Percentiles rank a stretch among this genome's conserved stretches.
These are phyloP conservation scores for Morinoia aosen DNA, from an alignment of 2,888 invertebrate genomes.

Conservation along the genomic window DNA sequence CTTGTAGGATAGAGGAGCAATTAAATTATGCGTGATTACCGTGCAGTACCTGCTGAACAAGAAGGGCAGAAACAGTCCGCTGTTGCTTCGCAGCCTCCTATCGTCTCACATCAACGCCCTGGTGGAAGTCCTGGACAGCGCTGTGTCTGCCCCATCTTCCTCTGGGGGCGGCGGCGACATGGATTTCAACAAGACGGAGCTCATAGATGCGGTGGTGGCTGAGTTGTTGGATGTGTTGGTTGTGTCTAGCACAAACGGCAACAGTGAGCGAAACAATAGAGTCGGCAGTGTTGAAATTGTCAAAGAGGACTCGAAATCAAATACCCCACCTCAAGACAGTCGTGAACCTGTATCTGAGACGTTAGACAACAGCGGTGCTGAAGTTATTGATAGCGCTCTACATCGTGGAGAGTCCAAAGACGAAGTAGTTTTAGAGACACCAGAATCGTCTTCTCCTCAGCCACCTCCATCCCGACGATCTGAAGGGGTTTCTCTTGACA, in stretches of 20 bases:
- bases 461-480: background rate
- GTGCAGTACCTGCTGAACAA: constrained; percentile 46
- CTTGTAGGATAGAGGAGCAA: no score
- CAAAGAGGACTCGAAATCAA: background rate
- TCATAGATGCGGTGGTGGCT: constrained; percentile 23
- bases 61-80: background rate
- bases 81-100: constrained; percentile 8
- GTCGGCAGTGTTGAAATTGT: background rate
- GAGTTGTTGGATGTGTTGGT: constrained; percentile 17
- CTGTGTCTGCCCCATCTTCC: background rate
- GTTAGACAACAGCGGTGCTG: background rate
- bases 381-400: background rate
- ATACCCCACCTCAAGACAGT: background rate
- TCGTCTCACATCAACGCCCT: background rate
- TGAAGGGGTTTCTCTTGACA: background rate
- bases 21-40: background rate
- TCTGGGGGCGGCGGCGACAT: background rate
- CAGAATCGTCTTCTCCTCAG: background rate
- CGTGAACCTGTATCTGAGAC: background rate
- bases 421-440: background rate
- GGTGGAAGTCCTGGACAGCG: constrained; percentile 23
- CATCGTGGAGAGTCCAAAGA: background rate
- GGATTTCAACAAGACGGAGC: background rate
- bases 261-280: background rate
- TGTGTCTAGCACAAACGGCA: background rate